Base-by-base conservation (phyloP, 1,140 invertebrate species). In the Ceratosolen solmsi region DNA sequence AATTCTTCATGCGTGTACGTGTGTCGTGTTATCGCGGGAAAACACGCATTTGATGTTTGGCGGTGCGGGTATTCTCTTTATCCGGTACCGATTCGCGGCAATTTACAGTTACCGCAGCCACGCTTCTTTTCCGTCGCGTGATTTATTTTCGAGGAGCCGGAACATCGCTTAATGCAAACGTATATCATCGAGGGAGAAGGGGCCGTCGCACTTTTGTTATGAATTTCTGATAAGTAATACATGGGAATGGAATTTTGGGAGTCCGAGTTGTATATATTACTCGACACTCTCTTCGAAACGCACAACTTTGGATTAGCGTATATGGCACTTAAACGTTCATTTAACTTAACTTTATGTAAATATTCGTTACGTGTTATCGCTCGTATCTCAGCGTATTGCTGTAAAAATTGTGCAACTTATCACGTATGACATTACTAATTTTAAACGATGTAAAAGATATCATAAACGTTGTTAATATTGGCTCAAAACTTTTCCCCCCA, bases 121-220 rank as follows among this genome's bases (percentile, higher is more conserved):
- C 27, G 60, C 63, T 54, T 70, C 65, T 70, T 70, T 79, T 33
- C 65, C 65, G 11, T 8, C 63, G 27, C 46, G 76, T 70, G 76
- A 79, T 79, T 79, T 79, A 79, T 70, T 51, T 41, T 36, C 33
- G 49, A 33, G 25, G 27, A 22, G 38, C 8, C 63, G 25, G 8
- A 8, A 17, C 41, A 20, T 49, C n/a, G 65, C 49, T 25, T 30
- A 79, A 70, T 70, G 76, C 70, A 79, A 79, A 13, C 5, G 68
- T 77, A n/a, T n/a, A n/a, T n/a, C n/a, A n/a, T n/a, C n/a, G n/a
- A n/a, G n/a, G n/a, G n/a, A n/a, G n/a, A n/a, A n/a, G n/a, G n/a
- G n/a, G 17, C n/a, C 20, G n/a, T 46, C 17, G 4, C 2, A 0
- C 33, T 60, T 60, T 60, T 60, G 20, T 7, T n/a, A 0, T 27